Evolutionary conservation across 2,797 vertebrate species (phyloP), one percentile per base, ranked within the genome.

Genomic region (Macropus fuliginosus): DNA sequence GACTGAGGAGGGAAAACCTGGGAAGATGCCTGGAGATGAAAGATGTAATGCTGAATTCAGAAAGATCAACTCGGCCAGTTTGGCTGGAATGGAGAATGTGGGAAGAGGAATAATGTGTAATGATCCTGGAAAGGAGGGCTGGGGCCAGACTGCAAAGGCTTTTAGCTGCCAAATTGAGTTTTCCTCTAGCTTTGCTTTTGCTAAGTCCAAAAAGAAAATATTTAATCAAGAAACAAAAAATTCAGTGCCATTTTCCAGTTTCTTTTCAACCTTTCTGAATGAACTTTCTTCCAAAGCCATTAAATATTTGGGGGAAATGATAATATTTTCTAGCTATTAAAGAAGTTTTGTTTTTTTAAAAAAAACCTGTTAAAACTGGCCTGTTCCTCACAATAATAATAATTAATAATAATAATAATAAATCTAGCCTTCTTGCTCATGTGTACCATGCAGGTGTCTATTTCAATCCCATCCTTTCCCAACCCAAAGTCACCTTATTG

Each of bases 131-230:
- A 87, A 87, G 40, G 74, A 87, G 40, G 40, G 21, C 40, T 27
- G 24, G 40, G 74, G 74, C 74, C 74, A 50, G 74, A 50, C 74
- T 87, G 40, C 10, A 40, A 87, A 87, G 31, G 40, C 21, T 24
- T 46, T 87, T 87, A 11, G 24, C 40, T 27, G 40, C 74, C 74
- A 87, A 87, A 40, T 46, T 90, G 62, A 93, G 8, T 91, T n/a
- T 89, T 92, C 89, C 93, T 54, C 46, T 40, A 94, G 50, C 93
- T 95, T 0, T 40, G 34, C 57, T 55, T 96, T 96, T 94, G n/a
- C 56, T 92, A 87, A 93, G 74, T 89, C 57, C 97, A 96, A 40
- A 54, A 94, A 40, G 56, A 91, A 92, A 96, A 55, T 92, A 94
- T 95, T 87, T 87, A 46, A 90, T 62, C 8, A 6, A 55, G 4